Base-by-base conservation (phyloP, 2,888 invertebrate species). In the Ophion ellenae region DNA sequence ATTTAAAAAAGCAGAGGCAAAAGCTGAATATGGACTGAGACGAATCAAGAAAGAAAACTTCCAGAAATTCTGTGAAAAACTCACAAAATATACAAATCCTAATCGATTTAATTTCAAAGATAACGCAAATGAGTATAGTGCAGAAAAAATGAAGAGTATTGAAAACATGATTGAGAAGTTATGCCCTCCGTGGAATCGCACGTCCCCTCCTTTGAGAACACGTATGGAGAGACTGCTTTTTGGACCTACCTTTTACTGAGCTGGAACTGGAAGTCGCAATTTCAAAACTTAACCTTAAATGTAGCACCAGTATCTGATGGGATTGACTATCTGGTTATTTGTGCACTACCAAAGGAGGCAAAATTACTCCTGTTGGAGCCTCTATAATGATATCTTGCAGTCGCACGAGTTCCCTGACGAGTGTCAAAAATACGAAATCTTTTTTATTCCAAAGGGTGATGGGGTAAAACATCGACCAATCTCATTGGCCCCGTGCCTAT, bases 241-340 rank as follows among this genome's bases (percentile, higher is more conserved):
- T 83, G 14, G 79, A 73, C 28, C 14, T 57, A 24, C 71, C 71
- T 11, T 83, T 82, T 20, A 63, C 76, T 11, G 59, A 64, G 1
- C 10, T 1, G 3, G 81, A 83, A 40, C 17, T 87, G n/a, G 28
- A 85, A 0, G 53, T 66, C 17, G 81, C 79, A 9, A 81, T 87
- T 14, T 47, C 61, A 9, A 83, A 61, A 28, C 4, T 82, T 2
- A 78, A 81, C 40, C 9, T 81, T 2, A 61, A 73, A 7, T 87
- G 85, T 3, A 78, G 85, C 14, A 69, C 85, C 5, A 79, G 84
- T 5, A 17, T 71, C 11, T n/a, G 83, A 86, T 61, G 17, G 45
- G 2, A 86, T 86, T 32, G 84, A 86, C 20, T 86, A 87, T 11
- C 1, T 69, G 1, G 67, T 84, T 20, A 81, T 86, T 40, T 67